A percentile compares a stretch with the other conserved stretches of the same genome.
Conservation (phyloP, 2,888 invertebrate genomes). For the Phaedon cochleariae region DNA sequence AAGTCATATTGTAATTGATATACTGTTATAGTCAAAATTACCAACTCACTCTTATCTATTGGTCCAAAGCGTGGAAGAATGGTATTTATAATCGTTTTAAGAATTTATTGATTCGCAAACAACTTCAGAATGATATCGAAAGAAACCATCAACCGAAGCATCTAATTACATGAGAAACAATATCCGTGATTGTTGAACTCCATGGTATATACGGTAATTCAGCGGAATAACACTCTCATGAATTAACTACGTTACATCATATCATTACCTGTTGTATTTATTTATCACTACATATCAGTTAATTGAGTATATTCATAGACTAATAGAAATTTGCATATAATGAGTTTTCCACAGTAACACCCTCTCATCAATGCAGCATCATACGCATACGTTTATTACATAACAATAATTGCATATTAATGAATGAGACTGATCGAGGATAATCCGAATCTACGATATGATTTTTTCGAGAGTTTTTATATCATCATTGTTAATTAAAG, state of each 20-base stretch:
- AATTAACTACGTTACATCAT: not conserved
- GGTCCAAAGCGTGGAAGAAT: no score
- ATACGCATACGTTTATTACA: not conserved
- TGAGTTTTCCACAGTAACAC: constrained; percentile 3
- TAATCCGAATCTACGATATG: constrained; percentile 18
- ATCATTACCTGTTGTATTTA: not conserved
- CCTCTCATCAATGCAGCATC: not conserved
- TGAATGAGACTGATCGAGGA: not conserved
- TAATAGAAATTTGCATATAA: constrained; percentile 11
- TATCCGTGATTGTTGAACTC: not conserved
- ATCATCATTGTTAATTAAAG: constrained; percentile 30
- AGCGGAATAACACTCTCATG: not conserved
- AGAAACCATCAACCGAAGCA: not conserved
- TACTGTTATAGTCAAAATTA: no score
- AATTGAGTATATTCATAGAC: constrained; percentile 6
- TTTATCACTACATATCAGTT: not conserved
- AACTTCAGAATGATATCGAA: not conserved
- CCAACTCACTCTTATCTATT: no score
- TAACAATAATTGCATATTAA: constrained; percentile 6
- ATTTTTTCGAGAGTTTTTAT: constrained; percentile 31
- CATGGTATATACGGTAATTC: not conserved
- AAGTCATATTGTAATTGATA: no score
- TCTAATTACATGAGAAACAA: not conserved
- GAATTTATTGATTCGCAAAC: no score
- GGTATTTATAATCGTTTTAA: no score